Base-by-base conservation (phyloP, 2,888 invertebrate species). In the Ischnus inquisitorius region DNA sequence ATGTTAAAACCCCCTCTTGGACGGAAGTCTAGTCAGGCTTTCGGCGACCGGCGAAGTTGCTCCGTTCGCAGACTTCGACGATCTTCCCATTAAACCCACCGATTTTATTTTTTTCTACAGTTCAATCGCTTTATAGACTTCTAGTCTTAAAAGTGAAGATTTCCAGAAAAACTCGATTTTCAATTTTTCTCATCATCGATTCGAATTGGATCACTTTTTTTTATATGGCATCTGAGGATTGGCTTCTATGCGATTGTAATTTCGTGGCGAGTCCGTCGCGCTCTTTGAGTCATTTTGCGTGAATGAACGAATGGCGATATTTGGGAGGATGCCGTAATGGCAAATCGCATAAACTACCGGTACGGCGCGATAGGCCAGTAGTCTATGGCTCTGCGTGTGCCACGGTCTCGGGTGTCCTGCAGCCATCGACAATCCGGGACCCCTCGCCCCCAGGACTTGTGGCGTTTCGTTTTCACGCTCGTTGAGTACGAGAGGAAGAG, bases 381-480 rank as follows among this genome's bases (percentile, higher is more conserved):
- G 34, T 62, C 25, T 68, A 69, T 22, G 16, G 16, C 68, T 48
- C 48, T 51, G 48, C 67, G 43, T 46, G 72, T 28, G n/a, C n/a
- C n/a, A n/a, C 57, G 81, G 65, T 81, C 83, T 81, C 77, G 41
- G 69, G 65, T 67, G 71, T 34, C 48, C 22, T 48, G 64, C 65
- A 43, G 72, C 57, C 79, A 60, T 60, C 57, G 72, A 75, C 75
- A n/a, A 83, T 72, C 65, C 80, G 57, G 6, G n/a, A n/a, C 34
- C 78, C 54, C 83, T 60, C 77, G 28, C 41, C 71, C 79, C 77
- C n/a, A n/a, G 54, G 79, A 51, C 76, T 83, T 64, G 82, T 81
- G 84, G 81, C 75, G 82, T 87, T 88, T 88, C 87, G 87, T 88
- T 89, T 90, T 88, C 88, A 87, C 89, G 89, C 87, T 88, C 87